Percentiles rank a stretch among this genome's conserved stretches.
Conservation (phyloP, 2,888 invertebrate species). For the Onthophagus sagittarius region DNA sequence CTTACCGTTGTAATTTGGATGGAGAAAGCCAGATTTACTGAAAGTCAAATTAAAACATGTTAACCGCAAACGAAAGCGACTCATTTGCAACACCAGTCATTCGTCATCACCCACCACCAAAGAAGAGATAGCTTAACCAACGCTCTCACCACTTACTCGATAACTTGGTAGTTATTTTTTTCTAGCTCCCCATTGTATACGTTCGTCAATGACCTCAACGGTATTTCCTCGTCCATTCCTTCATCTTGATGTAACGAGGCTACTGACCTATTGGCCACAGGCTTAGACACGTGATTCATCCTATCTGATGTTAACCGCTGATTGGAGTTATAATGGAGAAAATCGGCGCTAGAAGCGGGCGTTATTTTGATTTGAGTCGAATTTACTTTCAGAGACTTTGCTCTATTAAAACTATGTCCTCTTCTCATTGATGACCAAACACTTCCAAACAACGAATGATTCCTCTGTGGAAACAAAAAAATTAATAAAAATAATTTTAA, state of each 20-base stretch:
- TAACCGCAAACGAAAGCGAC: constrained; percentile 16
- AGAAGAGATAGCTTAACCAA: neutral
- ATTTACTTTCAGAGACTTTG: constrained; percentile 57
- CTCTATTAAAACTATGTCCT: constrained; percentile 59
- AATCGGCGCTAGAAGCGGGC: constrained; percentile 50
- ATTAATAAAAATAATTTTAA: neutral
- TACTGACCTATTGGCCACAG: constrained; percentile 42
- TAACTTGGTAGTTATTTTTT: constrained; percentile 64
- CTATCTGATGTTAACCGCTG: constrained; percentile 54
- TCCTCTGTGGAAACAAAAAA: constrained; percentile 64
- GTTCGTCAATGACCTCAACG: constrained; percentile 63
- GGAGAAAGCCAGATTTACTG: constrained; percentile 55
- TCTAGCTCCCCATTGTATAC: constrained; percentile 65
- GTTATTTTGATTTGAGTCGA: constrained; percentile 52
- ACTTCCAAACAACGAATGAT: constrained; percentile 93
- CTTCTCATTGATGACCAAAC: constrained; percentile 92
- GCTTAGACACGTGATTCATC: constrained; percentile 56
- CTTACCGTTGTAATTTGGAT: constrained; percentile 60
- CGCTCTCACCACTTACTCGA: constrained; percentile 60
- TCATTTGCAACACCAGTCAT: constrained; percentile 12
- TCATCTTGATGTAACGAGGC: constrained; percentile 43
- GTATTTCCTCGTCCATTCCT: constrained; percentile 65
- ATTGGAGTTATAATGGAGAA: constrained; percentile 57
- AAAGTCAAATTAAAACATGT: constrained; percentile 42
- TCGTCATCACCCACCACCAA: neutral